These are phyloP conservation scores for Dicaeum eximium DNA, from an alignment of 2,113 vertebrate genomes.

Conservation along the genomic window DNA sequence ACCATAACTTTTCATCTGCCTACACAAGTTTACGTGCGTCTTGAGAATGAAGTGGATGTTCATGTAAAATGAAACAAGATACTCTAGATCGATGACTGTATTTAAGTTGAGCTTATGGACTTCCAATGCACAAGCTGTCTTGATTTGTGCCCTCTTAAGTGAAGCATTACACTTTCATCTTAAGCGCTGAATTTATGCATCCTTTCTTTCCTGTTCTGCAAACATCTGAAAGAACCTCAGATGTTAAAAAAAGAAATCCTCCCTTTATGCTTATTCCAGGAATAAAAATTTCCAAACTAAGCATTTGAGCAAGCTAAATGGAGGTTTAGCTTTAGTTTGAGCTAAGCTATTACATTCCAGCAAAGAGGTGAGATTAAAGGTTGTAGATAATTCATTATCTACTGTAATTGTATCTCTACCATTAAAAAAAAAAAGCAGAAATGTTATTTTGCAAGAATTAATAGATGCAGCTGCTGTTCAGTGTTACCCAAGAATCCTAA, in stretches of 20 bases:
- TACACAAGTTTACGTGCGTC: not conserved
- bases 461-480: not conserved
- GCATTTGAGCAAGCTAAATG: not conserved
- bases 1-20: not conserved
- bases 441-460: not conserved
- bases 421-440: not conserved
- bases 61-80: not conserved
- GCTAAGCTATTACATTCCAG: not conserved
- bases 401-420: not conserved
- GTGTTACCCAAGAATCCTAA: not conserved
- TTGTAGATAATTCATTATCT: not conserved
- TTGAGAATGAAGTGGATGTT: not conserved
- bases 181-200: not conserved
- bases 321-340: not conserved
- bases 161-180: not conserved
- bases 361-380: not conserved
- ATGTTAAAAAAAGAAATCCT: not conserved
- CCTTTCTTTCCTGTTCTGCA: not conserved
- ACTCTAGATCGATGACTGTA: not conserved
- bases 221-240: conserved; percentile 4
- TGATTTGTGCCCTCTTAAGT: not conserved
- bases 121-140: not conserved
- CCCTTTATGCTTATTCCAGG: not conserved
- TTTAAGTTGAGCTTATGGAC: not conserved
- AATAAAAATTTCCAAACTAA: not conserved